These are phyloP conservation scores for Agriotes lineatus DNA, from an alignment of 2,888 invertebrate genomes.

Conservation along the genomic window DNA sequence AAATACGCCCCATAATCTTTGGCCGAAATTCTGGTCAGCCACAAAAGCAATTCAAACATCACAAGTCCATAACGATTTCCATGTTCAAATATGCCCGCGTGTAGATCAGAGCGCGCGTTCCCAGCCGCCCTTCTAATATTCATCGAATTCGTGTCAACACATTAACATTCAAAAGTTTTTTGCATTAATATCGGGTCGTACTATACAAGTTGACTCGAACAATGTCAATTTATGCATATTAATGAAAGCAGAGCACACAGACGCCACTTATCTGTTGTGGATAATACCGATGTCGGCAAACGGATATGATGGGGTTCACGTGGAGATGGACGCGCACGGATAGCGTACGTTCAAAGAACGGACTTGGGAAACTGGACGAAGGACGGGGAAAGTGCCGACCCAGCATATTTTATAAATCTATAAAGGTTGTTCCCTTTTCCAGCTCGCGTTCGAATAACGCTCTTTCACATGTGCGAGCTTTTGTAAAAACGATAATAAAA, in stretches of 20 bases:
- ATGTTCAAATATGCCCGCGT: slow-evolving; percentile 52
- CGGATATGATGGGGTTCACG: slow-evolving; percentile 46
- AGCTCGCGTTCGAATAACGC: slow-evolving; percentile 34
- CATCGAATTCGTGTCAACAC: slow-evolving; percentile 53
- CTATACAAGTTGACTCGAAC: slow-evolving; percentile 46
- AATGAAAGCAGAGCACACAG: slow-evolving; percentile 50
- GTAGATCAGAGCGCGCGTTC: slow-evolving; percentile 32
- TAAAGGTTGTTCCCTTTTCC: slow-evolving; percentile 51
- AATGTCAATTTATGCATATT: slow-evolving; percentile 60
- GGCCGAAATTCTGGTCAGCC: slow-evolving; percentile 60
- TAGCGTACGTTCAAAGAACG: slow-evolving; percentile 40
- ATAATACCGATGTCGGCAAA: slow-evolving; percentile 44
- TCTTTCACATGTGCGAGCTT: slow-evolving; percentile 23
- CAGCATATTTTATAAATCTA: slow-evolving; percentile 57
- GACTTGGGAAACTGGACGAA: slow-evolving; percentile 47
- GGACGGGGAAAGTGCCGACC: slow-evolving; percentile 51
- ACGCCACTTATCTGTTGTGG: slow-evolving; percentile 45
- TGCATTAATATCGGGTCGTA: slow-evolving; percentile 49
- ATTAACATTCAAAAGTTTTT: slow-evolving; percentile 56
- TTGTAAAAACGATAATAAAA: slow-evolving; percentile 31
- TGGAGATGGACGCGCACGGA: slow-evolving; percentile 43
- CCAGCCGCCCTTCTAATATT: slow-evolving; percentile 50
- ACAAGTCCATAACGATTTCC: slow-evolving; percentile 52
- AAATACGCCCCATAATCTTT: slow-evolving; percentile 61
- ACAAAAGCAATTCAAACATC: slow-evolving; percentile 51